Evolutionary conservation across 2,113 vertebrate genomes (phyloP).

Genomic region (Cololabis saira): DNA sequence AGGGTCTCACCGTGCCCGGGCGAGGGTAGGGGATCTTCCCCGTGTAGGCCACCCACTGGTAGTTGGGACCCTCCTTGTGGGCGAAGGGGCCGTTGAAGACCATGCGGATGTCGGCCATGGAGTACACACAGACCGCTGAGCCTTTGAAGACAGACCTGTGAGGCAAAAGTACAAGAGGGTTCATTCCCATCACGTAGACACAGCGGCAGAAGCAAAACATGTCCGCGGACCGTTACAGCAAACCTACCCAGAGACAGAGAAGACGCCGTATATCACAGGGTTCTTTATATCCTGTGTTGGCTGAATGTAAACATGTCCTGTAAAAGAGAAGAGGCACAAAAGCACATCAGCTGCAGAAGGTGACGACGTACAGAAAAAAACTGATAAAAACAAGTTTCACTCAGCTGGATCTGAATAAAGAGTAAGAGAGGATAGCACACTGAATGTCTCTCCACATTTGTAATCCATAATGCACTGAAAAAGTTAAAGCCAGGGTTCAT

Average conservation of each 20-base stretch:
- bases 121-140: slow-evolving; percentile 96
- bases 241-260: slow-evolving; percentile 93
- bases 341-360: not conserved
- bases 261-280: slow-evolving; percentile 94
- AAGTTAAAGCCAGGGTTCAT: too few species aligned
- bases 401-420: too few species aligned
- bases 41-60: slow-evolving; percentile 97
- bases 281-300: slow-evolving; percentile 97
- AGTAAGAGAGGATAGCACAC: too few species aligned
- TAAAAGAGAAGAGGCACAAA: slow-evolving; percentile 60
- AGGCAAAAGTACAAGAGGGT: slow-evolving; percentile 5
- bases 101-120: slow-evolving; percentile 97
- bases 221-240: not conserved
- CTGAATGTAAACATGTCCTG: slow-evolving; percentile 97
- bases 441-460: too few species aligned
- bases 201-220: not conserved
- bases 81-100: slow-evolving; percentile 98
- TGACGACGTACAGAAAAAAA: too few species aligned
- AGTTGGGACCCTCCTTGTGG: slow-evolving; percentile 97
- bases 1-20: slow-evolving; percentile 92
- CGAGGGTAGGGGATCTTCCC: slow-evolving; percentile 98
- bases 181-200: not conserved
- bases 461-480: too few species aligned
- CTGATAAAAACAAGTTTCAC: too few species aligned
- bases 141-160: slow-evolving; percentile 95